Evolutionary conservation across 1,140 invertebrate genomes (phyloP).

Genomic region (Pogonomyrmex californicus): DNA sequence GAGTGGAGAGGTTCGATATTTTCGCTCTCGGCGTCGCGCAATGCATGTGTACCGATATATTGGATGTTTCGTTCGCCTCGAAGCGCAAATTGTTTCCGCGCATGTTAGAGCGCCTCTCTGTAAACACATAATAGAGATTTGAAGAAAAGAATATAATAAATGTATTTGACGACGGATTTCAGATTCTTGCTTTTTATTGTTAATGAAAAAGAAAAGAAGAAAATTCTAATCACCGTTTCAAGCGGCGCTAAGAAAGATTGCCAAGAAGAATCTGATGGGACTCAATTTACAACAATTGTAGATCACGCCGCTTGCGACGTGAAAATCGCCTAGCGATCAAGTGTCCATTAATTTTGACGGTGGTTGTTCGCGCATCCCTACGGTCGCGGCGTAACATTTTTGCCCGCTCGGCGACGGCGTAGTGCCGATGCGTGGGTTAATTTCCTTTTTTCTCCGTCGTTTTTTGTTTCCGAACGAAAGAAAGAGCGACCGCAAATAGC

Average conservation of each 20-base stretch:
- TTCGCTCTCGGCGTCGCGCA: neutral
- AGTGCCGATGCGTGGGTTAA: slow-evolving; percentile 60
- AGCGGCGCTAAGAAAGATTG: neutral
- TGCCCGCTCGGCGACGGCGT: slow-evolving; percentile 48
- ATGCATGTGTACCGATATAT: neutral
- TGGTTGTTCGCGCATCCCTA: slow-evolving; percentile 7
- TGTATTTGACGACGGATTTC: slow-evolving; percentile 1
- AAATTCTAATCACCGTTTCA: neutral
- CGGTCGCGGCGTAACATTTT: slow-evolving; percentile 67
- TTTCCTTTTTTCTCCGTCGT: slow-evolving; percentile 57
- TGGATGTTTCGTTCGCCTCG: neutral
- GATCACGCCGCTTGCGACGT: neutral
- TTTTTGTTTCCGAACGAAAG: slow-evolving; percentile 26
- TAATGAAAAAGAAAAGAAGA: neutral
- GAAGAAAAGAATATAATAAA: slow-evolving; percentile 2
- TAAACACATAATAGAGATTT: neutral
- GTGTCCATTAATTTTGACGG: slow-evolving; percentile 71
- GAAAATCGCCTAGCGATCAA: slow-evolving; percentile 48
- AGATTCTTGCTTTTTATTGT: neutral
- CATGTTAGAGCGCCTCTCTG: too few species aligned
- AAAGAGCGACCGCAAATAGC: slow-evolving; percentile 47
- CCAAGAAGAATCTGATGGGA: slow-evolving; percentile 19
- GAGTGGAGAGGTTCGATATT: neutral
- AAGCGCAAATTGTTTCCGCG: slow-evolving; percentile 19
- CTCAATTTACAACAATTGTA: slow-evolving; percentile 9